These are phyloP conservation scores for Marmota flaviventris DNA, from an alignment of 2,113 vertebrate species.

Conservation along the genomic window DNA sequence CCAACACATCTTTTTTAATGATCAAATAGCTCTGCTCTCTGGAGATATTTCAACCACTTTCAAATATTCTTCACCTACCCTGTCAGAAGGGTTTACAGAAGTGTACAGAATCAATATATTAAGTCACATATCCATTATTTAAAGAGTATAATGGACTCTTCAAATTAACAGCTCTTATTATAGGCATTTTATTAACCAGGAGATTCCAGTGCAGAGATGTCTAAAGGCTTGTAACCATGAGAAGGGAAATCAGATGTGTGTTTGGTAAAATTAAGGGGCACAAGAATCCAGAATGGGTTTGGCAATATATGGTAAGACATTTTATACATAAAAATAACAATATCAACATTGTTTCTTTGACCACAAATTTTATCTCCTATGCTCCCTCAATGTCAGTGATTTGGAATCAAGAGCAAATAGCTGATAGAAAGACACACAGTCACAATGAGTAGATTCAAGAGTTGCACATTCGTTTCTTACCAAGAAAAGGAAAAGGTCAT, in stretches of 20 bases:
- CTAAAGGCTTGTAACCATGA: slow-evolving; percentile 24
- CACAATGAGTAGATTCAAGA: neutral
- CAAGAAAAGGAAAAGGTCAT: neutral
- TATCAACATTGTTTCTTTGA: slow-evolving; percentile 13
- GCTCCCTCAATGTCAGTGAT: neutral
- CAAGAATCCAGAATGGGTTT: neutral
- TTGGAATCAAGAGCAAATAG: neutral
- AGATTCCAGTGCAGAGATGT: slow-evolving; percentile 63
- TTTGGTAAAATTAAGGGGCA: neutral
- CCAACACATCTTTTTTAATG: slow-evolving; percentile 79
- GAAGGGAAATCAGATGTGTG: neutral
- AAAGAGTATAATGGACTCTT: slow-evolving; percentile 2
- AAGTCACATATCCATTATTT: slow-evolving; percentile 61
- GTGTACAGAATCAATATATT: slow-evolving; percentile 57
- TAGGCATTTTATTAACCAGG: slow-evolving; percentile 49
- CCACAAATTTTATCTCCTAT: neutral
- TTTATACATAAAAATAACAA: neutral
- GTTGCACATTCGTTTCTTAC: neutral
- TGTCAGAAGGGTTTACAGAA: slow-evolving; percentile 75
- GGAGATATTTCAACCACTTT: slow-evolving; percentile 73
- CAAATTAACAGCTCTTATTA: slow-evolving; percentile 57
- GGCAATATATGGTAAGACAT: neutral
- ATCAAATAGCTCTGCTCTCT: slow-evolving; percentile 76
- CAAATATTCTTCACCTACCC: slow-evolving; percentile 80
- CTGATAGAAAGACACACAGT: neutral